Percentiles rank a stretch among this genome's conserved stretches.
phyloP scores from a whole-genome alignment of 1,140 invertebrate species.

The Lanistes nyassanus region DNA sequence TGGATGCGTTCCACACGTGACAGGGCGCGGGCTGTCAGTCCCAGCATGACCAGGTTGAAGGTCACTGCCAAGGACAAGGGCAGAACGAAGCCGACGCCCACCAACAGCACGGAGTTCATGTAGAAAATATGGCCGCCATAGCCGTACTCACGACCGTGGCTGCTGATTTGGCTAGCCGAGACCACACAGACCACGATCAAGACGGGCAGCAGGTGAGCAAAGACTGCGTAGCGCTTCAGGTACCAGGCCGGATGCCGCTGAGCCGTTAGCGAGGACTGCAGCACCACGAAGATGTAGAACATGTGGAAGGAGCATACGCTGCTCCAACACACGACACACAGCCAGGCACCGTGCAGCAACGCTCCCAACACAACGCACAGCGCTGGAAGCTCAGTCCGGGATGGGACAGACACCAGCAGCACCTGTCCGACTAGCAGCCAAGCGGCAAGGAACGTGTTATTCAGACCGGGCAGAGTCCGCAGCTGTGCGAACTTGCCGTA shows the following conservation, averaged over 20 bases:
- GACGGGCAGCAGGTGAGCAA: constrained; percentile 23
- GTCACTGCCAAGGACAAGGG: constrained; percentile 37
- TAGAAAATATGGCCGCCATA: constrained; percentile 44
- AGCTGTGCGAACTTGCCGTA: constrained; percentile 42
- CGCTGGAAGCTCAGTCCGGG: constrained; percentile 2
- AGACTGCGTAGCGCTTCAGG: constrained; percentile 33
- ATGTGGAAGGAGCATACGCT: constrained; percentile 83
- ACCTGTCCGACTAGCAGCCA: constrained; percentile 44
- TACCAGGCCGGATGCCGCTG: constrained; percentile 24
- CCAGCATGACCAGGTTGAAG: constrained; percentile 40
- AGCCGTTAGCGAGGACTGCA: constrained; percentile 2
- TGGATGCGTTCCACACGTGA: constrained; percentile 24
- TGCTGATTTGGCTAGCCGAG: not conserved
- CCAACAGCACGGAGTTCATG: constrained; percentile 31
- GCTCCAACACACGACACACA: constrained; percentile 93
- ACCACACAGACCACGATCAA: constrained; percentile 33
- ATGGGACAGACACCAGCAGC: constrained; percentile 10
- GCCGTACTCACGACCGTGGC: constrained; percentile 26
- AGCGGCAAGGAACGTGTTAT: constrained; percentile 43
- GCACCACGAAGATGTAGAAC: constrained; percentile 69
- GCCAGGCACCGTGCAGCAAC: constrained; percentile 88
- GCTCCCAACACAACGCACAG: constrained; percentile 73
- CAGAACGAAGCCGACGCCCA: constrained; percentile 38
- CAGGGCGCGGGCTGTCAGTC: constrained; percentile 25
- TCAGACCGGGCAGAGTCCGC: constrained; percentile 47